These are phyloP conservation scores for Zaprionus davidi DNA, from an alignment of 1,140 invertebrate species.

Conservation along the genomic window DNA sequence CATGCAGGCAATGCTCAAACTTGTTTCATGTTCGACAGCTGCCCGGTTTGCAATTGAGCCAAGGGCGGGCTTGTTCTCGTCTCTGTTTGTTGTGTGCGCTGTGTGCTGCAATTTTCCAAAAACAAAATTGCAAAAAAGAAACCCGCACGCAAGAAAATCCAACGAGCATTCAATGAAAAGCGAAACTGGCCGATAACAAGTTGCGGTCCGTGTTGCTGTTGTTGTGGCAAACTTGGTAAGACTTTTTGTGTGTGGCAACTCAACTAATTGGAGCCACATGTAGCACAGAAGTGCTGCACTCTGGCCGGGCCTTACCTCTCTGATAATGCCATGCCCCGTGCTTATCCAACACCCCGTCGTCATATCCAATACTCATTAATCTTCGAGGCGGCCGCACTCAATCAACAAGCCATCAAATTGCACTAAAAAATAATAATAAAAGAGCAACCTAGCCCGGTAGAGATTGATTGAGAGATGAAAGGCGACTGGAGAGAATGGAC, in stretches of 20 bases:
- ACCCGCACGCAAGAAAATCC: slow-evolving; percentile 35
- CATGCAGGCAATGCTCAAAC: slow-evolving; percentile 49
- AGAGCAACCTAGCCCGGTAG: not conserved
- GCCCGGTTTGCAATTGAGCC: slow-evolving; percentile 63
- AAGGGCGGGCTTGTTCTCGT: slow-evolving; percentile 73
- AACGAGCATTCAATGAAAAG: slow-evolving; percentile 65
- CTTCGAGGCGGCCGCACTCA: slow-evolving; percentile 46
- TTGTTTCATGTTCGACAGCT: slow-evolving; percentile 66
- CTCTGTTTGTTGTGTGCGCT: slow-evolving; percentile 11
- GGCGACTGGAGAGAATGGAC: not conserved
- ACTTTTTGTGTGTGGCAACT: slow-evolving; percentile 26
- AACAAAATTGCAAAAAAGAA: slow-evolving; percentile 21
- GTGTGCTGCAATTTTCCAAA: slow-evolving; percentile 51
- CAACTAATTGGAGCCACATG: slow-evolving; percentile 62
- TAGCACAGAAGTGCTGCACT: slow-evolving; percentile 33
- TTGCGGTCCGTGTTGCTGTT: slow-evolving; percentile 20
- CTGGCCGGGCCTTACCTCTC: not conserved
- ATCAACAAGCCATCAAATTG: slow-evolving; percentile 48
- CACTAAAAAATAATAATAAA: slow-evolving; percentile 27
- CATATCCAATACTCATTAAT: slow-evolving; percentile 47
- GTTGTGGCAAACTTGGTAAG: slow-evolving; percentile 12
- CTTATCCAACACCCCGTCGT: not conserved
- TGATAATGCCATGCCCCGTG: not conserved
- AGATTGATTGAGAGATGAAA: slow-evolving; percentile 2
- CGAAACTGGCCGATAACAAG: slow-evolving; percentile 65